Conservation (phyloP, 2,888 invertebrate genomes). For the Drosophila parthenogenetica region DNA sequence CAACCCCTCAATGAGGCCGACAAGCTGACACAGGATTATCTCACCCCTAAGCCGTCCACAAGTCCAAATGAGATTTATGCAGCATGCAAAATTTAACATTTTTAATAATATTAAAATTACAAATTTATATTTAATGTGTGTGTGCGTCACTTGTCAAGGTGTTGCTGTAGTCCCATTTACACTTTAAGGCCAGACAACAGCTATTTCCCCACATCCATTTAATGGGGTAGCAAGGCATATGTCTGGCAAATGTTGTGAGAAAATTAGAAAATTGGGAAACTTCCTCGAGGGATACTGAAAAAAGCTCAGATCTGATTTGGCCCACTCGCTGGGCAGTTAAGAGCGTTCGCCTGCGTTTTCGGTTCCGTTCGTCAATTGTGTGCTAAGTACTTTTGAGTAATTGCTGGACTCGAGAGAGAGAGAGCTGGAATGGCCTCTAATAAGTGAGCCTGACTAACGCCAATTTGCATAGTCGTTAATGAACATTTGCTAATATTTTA, state of each 20-base stretch:
- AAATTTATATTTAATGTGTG: conserved; percentile 65
- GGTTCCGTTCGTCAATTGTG: conserved; percentile 57
- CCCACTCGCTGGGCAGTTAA: conserved; percentile 18
- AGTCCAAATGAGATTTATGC: conserved; percentile 74
- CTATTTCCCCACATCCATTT: not conserved
- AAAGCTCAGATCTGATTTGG: not conserved
- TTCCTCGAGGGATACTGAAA: not conserved
- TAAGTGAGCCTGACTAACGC: conserved; percentile 59
- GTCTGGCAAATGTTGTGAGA: not conserved
- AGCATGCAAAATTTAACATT: conserved; percentile 68
- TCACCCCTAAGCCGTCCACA: conserved; percentile 22
- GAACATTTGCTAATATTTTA: conserved; percentile 80
- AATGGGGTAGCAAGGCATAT: not conserved
- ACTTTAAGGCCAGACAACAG: conserved; percentile 27
- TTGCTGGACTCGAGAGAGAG: conserved; percentile 32
- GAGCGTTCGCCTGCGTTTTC: not conserved
- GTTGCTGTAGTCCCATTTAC: conserved; percentile 69
- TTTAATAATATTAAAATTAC: conserved; percentile 79
- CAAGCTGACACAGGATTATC: conserved; percentile 48
- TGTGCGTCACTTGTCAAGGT: conserved; percentile 55
- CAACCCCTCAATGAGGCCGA: conserved; percentile 61
- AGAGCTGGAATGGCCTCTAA: conserved; percentile 5
- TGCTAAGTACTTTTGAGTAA: conserved; percentile 75
- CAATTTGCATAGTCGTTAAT: conserved; percentile 79
- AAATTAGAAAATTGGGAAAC: conserved; percentile 1